Conservation (phyloP, 2,888 invertebrate genomes). For the Clivina fossor region DNA sequence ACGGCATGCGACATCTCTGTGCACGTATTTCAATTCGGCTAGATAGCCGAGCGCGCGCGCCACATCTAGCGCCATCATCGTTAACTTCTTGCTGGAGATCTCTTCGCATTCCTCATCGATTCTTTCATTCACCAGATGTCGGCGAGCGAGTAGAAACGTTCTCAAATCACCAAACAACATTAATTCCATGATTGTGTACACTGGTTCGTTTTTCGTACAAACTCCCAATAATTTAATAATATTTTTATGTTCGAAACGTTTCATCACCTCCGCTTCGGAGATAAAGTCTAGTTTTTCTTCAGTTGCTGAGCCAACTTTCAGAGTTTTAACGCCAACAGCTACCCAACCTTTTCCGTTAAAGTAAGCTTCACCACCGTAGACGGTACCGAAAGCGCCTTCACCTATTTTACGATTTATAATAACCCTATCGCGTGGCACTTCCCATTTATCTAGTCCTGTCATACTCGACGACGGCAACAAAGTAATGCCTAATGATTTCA, state of each 20-base stretch:
- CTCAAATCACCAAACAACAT: conserved; percentile 92
- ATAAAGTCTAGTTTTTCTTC: conserved; percentile 90
- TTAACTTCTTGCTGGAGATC: conserved; percentile 76
- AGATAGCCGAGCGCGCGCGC: conserved; percentile 84
- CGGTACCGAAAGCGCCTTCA: conserved; percentile 90
- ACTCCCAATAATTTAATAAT: conserved; percentile 84
- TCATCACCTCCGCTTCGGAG: conserved; percentile 93
- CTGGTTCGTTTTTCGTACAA: conserved; percentile 82
- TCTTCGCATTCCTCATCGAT: conserved; percentile 66
- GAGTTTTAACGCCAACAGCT: conserved; percentile 85
- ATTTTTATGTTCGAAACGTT: conserved; percentile 87
- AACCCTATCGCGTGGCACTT: conserved; percentile 79
- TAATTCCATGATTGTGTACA: conserved; percentile 91
- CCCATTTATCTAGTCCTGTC: conserved; percentile 78
- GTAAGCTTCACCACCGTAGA: conserved; percentile 87
- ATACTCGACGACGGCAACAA: conserved; percentile 55
- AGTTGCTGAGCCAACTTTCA: conserved; percentile 78
- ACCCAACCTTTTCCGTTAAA: conserved; percentile 73
- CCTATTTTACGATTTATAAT: conserved; percentile 84
- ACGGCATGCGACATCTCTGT: conserved; percentile 80
- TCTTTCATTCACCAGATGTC: conserved; percentile 74
- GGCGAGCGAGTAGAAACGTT: conserved; percentile 80
- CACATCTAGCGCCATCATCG: conserved; percentile 85
- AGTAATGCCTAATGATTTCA: conserved; percentile 70
- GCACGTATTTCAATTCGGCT: conserved; percentile 82